Conservation (phyloP, 2,888 invertebrate genomes). For the Corbicula japonica region DNA sequence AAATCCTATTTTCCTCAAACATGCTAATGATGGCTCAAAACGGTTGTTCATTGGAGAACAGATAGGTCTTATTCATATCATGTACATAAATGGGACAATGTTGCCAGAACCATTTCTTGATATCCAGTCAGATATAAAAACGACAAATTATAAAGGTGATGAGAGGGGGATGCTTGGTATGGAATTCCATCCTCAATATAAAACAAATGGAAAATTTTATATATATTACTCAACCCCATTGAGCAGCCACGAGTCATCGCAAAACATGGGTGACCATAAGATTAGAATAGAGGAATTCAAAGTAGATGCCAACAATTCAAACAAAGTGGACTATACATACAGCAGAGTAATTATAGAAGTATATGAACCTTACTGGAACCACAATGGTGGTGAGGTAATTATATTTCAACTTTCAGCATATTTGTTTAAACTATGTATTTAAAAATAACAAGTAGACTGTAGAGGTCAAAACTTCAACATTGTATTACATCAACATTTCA, state of each 20-base stretch:
- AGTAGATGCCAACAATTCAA: slow-evolving; percentile 67
- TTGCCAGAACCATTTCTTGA: slow-evolving; percentile 76
- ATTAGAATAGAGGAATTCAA: slow-evolving; percentile 74
- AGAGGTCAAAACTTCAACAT: too few species aligned
- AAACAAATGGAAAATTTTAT: slow-evolving; percentile 79
- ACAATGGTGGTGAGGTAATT: slow-evolving; percentile 85
- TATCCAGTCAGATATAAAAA: slow-evolving; percentile 65
- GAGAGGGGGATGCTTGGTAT: slow-evolving; percentile 82
- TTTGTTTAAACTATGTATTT: too few species aligned
- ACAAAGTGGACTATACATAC: slow-evolving; percentile 75
- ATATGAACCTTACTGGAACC: slow-evolving; percentile 81
- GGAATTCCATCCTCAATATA: slow-evolving; percentile 82
- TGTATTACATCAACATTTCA: too few species aligned
- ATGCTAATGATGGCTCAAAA: slow-evolving; percentile 80
- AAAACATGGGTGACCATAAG: slow-evolving; percentile 59
- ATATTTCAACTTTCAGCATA: too few species aligned
- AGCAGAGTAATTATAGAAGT: slow-evolving; percentile 77
- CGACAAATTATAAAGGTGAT: slow-evolving; percentile 69
- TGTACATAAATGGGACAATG: slow-evolving; percentile 70
- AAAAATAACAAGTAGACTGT: too few species aligned
- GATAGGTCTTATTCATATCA: slow-evolving; percentile 78
- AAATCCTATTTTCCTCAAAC: slow-evolving; percentile 77
- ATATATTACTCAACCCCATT: slow-evolving; percentile 78
- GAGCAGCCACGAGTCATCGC: background rate
- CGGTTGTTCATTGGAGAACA: slow-evolving; percentile 83